Base-by-base conservation (phyloP, 2,797 vertebrate genomes). In the Notolepis coatsorum region DNA sequence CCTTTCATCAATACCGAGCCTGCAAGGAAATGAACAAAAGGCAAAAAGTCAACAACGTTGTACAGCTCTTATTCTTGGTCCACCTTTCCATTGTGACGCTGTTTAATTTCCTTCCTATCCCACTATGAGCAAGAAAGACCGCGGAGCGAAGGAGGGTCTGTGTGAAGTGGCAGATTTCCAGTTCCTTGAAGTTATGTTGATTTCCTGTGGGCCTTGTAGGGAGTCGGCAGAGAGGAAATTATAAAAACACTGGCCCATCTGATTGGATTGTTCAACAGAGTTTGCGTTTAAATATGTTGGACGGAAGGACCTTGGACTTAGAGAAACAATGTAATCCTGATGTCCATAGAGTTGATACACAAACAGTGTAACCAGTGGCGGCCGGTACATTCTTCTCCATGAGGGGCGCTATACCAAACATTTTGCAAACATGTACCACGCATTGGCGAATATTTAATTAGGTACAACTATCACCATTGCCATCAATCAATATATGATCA, bases 21-120 rank as follows among this genome's bases (percentile, higher is more conserved):
- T 63, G 79, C 75, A 84, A 37, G 30, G 20, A 23, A 37, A 35
- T n/a, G 43, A 43, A 82, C 78, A 27, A 15, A 52, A 75, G 82
- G 79, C 81, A 81, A 74, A 38, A 3, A 0, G 58, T 60, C 1
- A 2, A 49, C 49, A 61, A 1, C 15, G n/a, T n/a, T n/a, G 55
- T 42, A 61, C 45, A 25, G 12, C 31, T 12, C 55, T 6, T 7
- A 30, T 25, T 1, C 15, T 45, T 20, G 23, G 50, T 23, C 33
- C 2, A 13, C 13, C 20, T 61, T 18, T 39, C 37, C 12, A 24
- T 33, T 47, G 43, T 54, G 28, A 54, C 63, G 53, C 7, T 57
- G 7, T 21, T 15, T n/a, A 47, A 35, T 54, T 78, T 87, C 79
- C 77, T 87, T 82, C 74, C 81, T 57, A 30, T 43, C 25, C 13